Percentiles rank a stretch among this genome's conserved stretches.
phyloP scores from a whole-genome alignment of 2,113 vertebrate genomes.

The Neodontobutis hainanensis region DNA sequence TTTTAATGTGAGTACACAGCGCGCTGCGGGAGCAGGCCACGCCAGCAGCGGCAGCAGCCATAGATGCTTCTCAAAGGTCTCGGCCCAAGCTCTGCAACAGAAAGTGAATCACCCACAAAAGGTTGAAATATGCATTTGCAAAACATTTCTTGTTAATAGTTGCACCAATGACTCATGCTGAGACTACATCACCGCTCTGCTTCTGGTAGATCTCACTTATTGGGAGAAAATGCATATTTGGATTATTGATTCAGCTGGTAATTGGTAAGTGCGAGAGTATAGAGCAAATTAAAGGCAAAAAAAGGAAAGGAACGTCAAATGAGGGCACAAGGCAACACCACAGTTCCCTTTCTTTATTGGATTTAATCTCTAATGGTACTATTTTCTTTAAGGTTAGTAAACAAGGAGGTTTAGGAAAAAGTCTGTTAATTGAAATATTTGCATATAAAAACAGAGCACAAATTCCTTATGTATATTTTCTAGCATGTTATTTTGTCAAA shows the following conservation, averaged over 20 bases:
- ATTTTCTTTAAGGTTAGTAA: no score
- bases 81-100: conserved; percentile 15
- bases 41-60: conserved; percentile 17
- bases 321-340: not conserved
- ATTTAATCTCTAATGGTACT: no score
- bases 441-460: not conserved
- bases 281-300: not conserved
- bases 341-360: not conserved
- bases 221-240: conserved; percentile 16
- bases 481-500: not conserved
- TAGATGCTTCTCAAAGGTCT: conserved; percentile 22
- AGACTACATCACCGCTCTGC: not conserved
- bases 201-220: conserved; percentile 19
- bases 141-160: conserved; percentile 35
- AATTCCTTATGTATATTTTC: not conserved
- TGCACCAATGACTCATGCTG: conserved; percentile 33
- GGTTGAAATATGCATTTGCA: conserved; percentile 55
- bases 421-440: no score
- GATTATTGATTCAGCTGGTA: conserved; percentile 10
- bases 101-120: conserved; percentile 34
- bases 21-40: conserved; percentile 30
- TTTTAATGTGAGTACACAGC: conserved; percentile 60
- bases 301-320: not conserved
- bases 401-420: no score
- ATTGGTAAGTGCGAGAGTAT: conserved; percentile 16